A percentile compares a stretch with the other conserved stretches of the same genome.
phyloP scores from a whole-genome alignment of 2,113 vertebrate genomes.

The Numida meleagris region DNA sequence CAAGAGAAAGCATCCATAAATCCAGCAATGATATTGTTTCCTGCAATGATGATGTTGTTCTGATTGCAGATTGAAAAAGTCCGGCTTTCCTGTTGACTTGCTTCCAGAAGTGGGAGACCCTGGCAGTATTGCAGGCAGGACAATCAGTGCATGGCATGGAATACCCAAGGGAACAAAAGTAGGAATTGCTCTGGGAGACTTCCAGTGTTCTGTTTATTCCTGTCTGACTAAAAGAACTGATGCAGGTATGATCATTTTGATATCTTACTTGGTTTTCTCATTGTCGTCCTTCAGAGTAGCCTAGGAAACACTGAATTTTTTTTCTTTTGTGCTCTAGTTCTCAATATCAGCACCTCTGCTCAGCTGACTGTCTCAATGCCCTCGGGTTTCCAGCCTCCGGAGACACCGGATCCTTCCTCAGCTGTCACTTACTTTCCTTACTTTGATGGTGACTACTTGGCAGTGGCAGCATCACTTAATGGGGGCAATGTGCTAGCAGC shows the following conservation, averaged over 20 bases:
- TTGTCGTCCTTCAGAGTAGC: neutral
- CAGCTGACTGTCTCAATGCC: conserved; percentile 90
- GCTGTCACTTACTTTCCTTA: conserved; percentile 89
- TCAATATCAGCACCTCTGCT: conserved; percentile 95
- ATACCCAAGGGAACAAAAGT: conserved; percentile 85
- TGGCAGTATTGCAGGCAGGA: conserved; percentile 84
- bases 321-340: conserved; percentile 73
- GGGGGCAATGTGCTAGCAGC: conserved; percentile 91
- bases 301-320: neutral
- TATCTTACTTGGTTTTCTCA: neutral
- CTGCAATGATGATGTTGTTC: neutral
- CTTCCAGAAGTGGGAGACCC: conserved; percentile 85
- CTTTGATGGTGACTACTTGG: conserved; percentile 85
- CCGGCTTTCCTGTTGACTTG: conserved; percentile 85
- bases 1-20: conserved; percentile 28
- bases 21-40: neutral
- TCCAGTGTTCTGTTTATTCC: conserved; percentile 95
- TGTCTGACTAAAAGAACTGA: conserved; percentile 85
- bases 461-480: conserved; percentile 92
- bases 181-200: conserved; percentile 92
- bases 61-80: conserved; percentile 80
- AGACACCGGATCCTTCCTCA: conserved; percentile 77
- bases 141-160: conserved; percentile 82
- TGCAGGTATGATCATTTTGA: conserved; percentile 80
- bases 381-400: conserved; percentile 82